Base-by-base conservation (phyloP, 2,113 vertebrate genomes). In the Catharus fuscescens region DNA sequence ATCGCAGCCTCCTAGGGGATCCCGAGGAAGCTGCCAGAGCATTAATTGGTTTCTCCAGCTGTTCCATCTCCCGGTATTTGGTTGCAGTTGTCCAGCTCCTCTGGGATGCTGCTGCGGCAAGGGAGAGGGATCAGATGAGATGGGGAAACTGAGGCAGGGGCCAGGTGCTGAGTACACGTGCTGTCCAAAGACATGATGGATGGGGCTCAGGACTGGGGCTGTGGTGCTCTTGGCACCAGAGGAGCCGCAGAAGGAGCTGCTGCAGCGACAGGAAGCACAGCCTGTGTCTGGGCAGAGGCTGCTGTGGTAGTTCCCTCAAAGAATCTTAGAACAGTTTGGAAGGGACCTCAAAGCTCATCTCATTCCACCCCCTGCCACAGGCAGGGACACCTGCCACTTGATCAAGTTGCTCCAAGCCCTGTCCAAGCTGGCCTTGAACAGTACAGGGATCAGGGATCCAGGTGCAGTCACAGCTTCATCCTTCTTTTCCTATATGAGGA, bases 101-200 rank as follows among this genome's bases (percentile, higher is more conserved):
- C 18, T 4, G 5, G 65, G 38, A 28, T 31, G 53, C n/a, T 71
- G 61, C 24, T 32, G 69, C 12, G 32, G 52, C 19, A 8, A 18
- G 16, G 16, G n/a, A 25, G 32, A 64, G 28, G 1, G 9, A 45
- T 17, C 29, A 40, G 65, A 18, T 32, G 50, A 24, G 18, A 34
- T 47, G 40, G 71, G 70, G 71, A 77, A 93, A 80, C 59, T 50
- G 79, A 92, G 85, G 78, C 85, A 90, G 34, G 44, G 25, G 8
- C 21, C 34, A 18, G 42, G 38, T 34, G 12, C 21, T 29, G 24
- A 24, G 48, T 10, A n/a, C 23, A 4, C 0, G 0, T 18, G n/a
- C 42, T 45, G 18, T 8, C 47, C 29, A 38, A 65, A 86, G 12
- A 4, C 52, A 8, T 0, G 13, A 6, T 2, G 34, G 50, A 4